Percentiles rank a stretch among this genome's conserved stretches.
phyloP scores from a whole-genome alignment of 2,888 invertebrate genomes.

The Pollenia angustigena region DNA sequence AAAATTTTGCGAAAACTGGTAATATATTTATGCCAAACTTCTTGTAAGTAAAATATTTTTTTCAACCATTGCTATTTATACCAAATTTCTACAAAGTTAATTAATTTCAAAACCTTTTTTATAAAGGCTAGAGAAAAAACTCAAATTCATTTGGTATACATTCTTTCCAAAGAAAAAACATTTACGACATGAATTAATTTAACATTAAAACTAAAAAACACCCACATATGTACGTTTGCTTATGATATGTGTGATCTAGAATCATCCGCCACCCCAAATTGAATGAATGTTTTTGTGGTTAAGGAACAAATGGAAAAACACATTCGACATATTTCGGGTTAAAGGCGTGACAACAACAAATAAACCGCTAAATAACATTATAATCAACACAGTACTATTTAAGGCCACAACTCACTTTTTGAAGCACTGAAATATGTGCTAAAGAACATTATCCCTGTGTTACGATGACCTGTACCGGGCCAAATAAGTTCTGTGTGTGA shows the following conservation, averaged over 20 bases:
- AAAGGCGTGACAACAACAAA: slow-evolving; percentile 67
- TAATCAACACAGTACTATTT: slow-evolving; percentile 49
- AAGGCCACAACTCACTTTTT: neutral
- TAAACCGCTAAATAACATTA: slow-evolving; percentile 66
- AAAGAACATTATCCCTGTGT: neutral
- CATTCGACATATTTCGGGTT: slow-evolving; percentile 26
- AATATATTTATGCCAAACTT: too few species aligned
- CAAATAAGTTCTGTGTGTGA: neutral
- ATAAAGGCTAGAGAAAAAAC: neutral
- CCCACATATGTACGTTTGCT: neutral
- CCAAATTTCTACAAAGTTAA: too few species aligned
- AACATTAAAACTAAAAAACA: neutral
- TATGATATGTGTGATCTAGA: slow-evolving; percentile 15
- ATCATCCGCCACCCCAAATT: neutral
- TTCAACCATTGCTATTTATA: too few species aligned
- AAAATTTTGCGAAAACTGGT: too few species aligned
- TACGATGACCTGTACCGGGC: too few species aligned
- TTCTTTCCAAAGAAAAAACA: neutral
- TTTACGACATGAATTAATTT: slow-evolving; percentile 30
- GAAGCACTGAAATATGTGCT: neutral
- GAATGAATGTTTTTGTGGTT: slow-evolving; percentile 17
- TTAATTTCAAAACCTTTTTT: too few species aligned
- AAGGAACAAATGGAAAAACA: slow-evolving; percentile 18
- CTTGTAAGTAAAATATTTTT: too few species aligned
- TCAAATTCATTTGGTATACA: neutral